Evolutionary conservation across 2,888 invertebrate species (phyloP), one percentile per base, ranked within the genome.

Genomic region (Xestia c-nigrum): DNA sequence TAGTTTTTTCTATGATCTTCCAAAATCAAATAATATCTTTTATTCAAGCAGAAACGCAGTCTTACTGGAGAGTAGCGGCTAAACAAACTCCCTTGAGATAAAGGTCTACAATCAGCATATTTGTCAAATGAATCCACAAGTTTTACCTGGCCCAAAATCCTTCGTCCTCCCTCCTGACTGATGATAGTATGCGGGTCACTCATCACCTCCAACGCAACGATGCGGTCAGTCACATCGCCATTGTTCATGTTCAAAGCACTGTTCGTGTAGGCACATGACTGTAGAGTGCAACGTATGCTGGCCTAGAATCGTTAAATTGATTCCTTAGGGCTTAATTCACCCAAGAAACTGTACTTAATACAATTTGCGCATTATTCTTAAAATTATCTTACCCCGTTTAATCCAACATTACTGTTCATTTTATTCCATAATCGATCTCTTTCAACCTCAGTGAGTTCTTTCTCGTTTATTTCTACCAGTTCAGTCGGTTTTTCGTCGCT

Each of bases 191-290:
- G 87, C 40, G 86, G 57, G 3, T 91, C 90, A 0, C 90, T 90
- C 5, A 90, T 79, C 43, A 94, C 89, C 78, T 95, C 94, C 59
- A 96, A 80, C 0, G 94, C 96, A 0, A 95, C 93, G 0, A 95
- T 88, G 2, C 71, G 47, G 24, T 93, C 94, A 0, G 86, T 74
- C 0, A 64, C 61, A 2, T 90, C 90, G 0, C 72, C 82, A 10
- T 74, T 81, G 4, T 66, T 87, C 77, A 96, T 86, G 66, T 92
- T 92, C 14, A 74, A 76, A 3, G 94, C 96, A 61, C 96, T 96
- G 75, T 90, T 96, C 0, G 96, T 96, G 72, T 91, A 96, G 0
- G 95, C 93, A 71, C 94, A 93, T 0, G 94, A 90, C 81, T 94
- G 95, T 0, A 95, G 85, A 0, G 90, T 84, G 10, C 87, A 87